These are phyloP conservation scores for Alcis repandata DNA, from an alignment of 2,888 invertebrate species.

Conservation along the genomic window DNA sequence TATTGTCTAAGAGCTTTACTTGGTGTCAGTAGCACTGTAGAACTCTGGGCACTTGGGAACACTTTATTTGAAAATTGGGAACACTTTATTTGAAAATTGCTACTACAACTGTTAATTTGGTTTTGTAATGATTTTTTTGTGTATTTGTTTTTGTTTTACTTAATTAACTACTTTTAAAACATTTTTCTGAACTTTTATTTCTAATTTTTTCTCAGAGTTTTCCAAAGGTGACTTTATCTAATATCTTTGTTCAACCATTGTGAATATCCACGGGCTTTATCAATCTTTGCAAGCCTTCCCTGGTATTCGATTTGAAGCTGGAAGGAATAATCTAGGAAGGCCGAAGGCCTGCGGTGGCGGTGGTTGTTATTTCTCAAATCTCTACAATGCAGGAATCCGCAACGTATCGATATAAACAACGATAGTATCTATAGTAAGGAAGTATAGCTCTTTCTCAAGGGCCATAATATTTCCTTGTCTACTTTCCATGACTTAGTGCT, in stretches of 20 bases:
- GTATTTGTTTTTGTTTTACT: too few species aligned
- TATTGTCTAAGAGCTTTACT: not conserved
- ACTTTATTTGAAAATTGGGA: not conserved
- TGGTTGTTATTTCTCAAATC: constrained; percentile 72
- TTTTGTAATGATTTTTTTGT: too few species aligned
- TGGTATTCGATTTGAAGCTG: constrained; percentile 57
- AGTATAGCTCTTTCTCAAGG: too few species aligned
- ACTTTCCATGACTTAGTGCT: too few species aligned
- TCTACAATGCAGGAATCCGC: constrained; percentile 44
- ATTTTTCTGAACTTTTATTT: too few species aligned
- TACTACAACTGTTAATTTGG: too few species aligned
- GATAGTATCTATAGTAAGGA: not conserved
- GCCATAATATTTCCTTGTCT: too few species aligned
- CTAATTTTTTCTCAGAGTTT: too few species aligned
- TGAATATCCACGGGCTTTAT: constrained; percentile 45
- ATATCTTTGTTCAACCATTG: constrained; percentile 9
- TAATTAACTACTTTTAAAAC: too few species aligned
- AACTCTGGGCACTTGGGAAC: not conserved
- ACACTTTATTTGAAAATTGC: too few species aligned
- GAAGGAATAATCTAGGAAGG: constrained; percentile 69
- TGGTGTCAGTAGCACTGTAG: not conserved
- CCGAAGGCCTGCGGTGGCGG: constrained; percentile 61
- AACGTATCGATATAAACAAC: not conserved
- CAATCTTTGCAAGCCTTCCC: constrained; percentile 47
- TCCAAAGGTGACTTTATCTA: too few species aligned